phyloP scores from a whole-genome alignment of 1,140 invertebrate species.

The Drosophila sproati region DNA sequence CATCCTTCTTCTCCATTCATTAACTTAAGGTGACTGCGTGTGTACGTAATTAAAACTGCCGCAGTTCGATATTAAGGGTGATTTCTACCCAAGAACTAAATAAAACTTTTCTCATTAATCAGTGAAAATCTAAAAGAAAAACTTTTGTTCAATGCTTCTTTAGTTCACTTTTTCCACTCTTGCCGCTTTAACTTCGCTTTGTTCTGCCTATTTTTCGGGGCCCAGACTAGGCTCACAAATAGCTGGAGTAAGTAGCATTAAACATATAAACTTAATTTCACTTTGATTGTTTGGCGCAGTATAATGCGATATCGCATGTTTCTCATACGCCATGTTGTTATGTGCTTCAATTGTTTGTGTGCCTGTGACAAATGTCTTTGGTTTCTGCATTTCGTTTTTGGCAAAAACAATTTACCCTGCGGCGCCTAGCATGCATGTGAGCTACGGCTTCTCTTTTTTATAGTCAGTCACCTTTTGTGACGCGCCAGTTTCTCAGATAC shows the following conservation, averaged over 20 bases:
- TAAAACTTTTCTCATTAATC: conserved; percentile 84
- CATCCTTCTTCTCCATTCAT: background rate
- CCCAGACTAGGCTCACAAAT: conserved; percentile 29
- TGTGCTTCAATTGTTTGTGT: conserved; percentile 56
- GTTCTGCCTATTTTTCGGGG: conserved; percentile 52
- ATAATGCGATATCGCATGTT: conserved; percentile 82
- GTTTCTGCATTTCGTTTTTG: conserved; percentile 62
- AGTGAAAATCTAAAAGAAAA: conserved; percentile 83
- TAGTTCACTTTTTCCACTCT: conserved; percentile 1
- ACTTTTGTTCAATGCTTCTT: conserved; percentile 69
- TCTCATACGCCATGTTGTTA: conserved; percentile 70
- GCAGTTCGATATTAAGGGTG: conserved; percentile 54
- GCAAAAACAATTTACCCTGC: conserved; percentile 60
- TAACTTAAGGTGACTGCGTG: conserved; percentile 20
- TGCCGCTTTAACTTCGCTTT: conserved; percentile 69
- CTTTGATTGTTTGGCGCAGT: conserved; percentile 82
- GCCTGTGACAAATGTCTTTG: conserved; percentile 78
- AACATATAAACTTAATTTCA: conserved; percentile 83
- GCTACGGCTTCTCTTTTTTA: conserved; percentile 54
- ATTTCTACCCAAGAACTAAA: conserved; percentile 64
- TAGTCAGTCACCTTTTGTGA: conserved; percentile 78
- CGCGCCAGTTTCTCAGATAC: conserved; percentile 54
- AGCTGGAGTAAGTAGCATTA: conserved; percentile 66
- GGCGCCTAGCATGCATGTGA: conserved; percentile 56
- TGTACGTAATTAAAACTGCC: conserved; percentile 80